Evolutionary conservation across 2,113 vertebrate species (phyloP).

Genomic region (Passer montanus): DNA sequence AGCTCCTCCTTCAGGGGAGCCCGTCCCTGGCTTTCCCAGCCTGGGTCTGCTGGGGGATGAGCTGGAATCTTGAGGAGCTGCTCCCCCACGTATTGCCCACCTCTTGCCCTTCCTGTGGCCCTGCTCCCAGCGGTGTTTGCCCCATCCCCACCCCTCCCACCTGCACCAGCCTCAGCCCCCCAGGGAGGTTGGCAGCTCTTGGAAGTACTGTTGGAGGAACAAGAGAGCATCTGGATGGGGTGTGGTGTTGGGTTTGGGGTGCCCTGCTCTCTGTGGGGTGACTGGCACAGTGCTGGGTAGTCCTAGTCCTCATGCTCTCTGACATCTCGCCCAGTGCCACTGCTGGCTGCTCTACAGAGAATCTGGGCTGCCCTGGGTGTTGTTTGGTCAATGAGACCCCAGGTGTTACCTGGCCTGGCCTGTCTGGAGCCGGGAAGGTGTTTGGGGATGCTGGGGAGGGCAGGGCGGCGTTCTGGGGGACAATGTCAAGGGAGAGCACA

Average conservation of each 20-base stretch:
- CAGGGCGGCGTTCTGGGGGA: background rate
- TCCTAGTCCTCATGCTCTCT: background rate
- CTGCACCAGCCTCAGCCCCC: background rate
- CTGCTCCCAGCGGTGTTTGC: background rate
- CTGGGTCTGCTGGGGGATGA: rapidly evolving
- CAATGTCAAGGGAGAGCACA: background rate
- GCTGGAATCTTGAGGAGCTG: background rate
- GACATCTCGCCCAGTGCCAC: background rate
- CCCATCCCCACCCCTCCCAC: rapidly evolving
- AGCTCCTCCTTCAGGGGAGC: rapidly evolving
- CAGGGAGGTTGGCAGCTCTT: background rate
- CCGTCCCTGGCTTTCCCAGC: background rate
- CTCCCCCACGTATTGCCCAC: rapidly evolving
- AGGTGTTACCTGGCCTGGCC: background rate
- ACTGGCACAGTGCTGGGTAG: background rate
- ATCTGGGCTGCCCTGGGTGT: background rate
- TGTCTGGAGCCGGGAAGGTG: background rate
- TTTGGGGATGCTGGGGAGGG: rapidly evolving
- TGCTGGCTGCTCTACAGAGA: background rate
- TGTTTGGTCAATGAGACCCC: background rate
- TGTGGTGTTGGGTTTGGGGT: background rate
- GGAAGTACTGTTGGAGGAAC: background rate
- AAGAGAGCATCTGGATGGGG: background rate
- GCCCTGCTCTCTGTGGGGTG: background rate
- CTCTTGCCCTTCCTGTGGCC: background rate